These are phyloP conservation scores for Drosophila seguyi DNA, from an alignment of 1,140 invertebrate genomes.

Conservation along the genomic window DNA sequence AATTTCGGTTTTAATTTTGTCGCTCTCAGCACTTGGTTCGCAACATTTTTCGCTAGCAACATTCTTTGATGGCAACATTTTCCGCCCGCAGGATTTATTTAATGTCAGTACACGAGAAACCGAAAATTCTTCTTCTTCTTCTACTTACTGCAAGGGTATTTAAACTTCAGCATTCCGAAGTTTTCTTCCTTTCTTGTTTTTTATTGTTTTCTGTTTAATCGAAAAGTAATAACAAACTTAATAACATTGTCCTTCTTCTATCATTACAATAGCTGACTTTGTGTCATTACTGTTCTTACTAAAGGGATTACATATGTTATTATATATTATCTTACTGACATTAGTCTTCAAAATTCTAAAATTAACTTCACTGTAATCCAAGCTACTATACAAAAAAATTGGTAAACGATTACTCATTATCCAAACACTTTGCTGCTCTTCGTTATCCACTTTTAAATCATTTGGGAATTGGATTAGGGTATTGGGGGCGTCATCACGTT, in stretches of 20 bases:
- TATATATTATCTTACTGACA: conserved; percentile 87
- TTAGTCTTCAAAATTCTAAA: conserved; percentile 89
- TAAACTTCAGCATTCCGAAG: no score
- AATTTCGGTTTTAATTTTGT: no score
- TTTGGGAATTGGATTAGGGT: conserved; percentile 90
- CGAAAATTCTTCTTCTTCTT: no score
- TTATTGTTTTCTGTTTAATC: background rate
- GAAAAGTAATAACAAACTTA: conserved; percentile 17
- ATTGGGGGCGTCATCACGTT: conserved; percentile 83
- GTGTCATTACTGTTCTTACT: conserved; percentile 17
- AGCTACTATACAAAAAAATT: conserved; percentile 89
- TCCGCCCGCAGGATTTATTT: no score
- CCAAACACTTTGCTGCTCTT: conserved; percentile 90
- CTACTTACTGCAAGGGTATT: no score
- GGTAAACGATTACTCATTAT: conserved; percentile 90
- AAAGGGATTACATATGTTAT: conserved; percentile 89
- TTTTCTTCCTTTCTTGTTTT: no score
- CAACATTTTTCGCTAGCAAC: no score
- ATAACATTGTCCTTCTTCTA: conserved; percentile 72
- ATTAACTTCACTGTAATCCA: conserved; percentile 89
- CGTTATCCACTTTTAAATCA: conserved; percentile 91
- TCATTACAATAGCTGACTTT: conserved; percentile 43
- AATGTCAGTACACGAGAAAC: no score
- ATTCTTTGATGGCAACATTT: no score
- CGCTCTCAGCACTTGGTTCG: no score